Percentiles rank a stretch among this genome's conserved stretches.
phyloP scores from a whole-genome alignment of 2,113 vertebrate genomes.

The Mormyrus iriodes region DNA sequence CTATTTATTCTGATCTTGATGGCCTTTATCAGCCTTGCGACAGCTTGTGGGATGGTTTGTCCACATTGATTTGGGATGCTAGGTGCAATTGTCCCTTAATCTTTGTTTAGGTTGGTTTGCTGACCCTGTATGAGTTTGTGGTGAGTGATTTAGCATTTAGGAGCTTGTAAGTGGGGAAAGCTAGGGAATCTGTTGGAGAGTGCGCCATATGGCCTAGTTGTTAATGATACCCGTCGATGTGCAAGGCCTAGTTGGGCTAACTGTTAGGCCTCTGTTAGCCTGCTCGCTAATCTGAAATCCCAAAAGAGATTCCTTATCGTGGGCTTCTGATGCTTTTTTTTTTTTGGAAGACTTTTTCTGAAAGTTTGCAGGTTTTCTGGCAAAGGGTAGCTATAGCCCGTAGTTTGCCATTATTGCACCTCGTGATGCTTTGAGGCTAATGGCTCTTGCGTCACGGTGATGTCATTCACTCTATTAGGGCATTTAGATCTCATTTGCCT shows the following conservation, averaged over 20 bases:
- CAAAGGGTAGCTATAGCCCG: background rate
- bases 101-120: background rate
- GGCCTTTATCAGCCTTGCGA: background rate
- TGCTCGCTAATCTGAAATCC: background rate
- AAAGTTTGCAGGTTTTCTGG: background rate
- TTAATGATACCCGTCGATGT: background rate
- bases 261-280: background rate
- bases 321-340: background rate
- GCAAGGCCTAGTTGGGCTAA: background rate
- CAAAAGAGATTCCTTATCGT: background rate
- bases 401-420: background rate
- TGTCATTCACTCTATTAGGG: background rate
- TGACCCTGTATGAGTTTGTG: background rate
- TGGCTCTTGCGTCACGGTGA: background rate
- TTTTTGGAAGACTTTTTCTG: background rate
- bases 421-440: background rate
- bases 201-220: background rate
- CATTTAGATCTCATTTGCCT: background rate
- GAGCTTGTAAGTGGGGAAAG: background rate
- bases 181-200: background rate
- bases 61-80: background rate
- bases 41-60: conserved; percentile 2
- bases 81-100: background rate
- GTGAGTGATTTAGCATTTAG: background rate
- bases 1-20: background rate